These are phyloP conservation scores for Pao palembangensis DNA, from an alignment of 2,113 vertebrate genomes.

Conservation along the genomic window DNA sequence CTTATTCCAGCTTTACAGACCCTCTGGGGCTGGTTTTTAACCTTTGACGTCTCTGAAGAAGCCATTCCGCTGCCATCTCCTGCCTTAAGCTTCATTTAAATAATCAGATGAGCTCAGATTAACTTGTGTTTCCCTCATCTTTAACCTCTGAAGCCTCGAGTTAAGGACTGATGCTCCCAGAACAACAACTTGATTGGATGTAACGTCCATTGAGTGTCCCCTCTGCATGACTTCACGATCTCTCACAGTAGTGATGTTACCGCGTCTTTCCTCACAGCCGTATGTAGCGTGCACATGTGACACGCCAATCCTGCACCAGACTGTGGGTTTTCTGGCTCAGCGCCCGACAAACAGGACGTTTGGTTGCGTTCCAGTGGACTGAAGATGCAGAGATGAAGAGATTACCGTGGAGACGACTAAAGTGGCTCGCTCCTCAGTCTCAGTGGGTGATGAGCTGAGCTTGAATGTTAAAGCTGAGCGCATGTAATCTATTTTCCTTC, in stretches of 20 bases:
- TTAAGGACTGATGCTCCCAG: constrained; percentile 24
- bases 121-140: not conserved
- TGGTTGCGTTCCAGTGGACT: constrained; percentile 2
- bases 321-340: no score
- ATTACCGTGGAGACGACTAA: constrained; percentile 4
- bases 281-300: no score
- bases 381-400: constrained; percentile 12
- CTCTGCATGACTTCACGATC: constrained; percentile 18
- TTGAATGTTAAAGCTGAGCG: constrained; percentile 37
- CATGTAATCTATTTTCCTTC: constrained; percentile 21
- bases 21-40: not conserved
- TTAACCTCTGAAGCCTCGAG: constrained; percentile 6
- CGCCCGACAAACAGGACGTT: not conserved
- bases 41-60: not conserved
- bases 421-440: constrained; percentile 3
- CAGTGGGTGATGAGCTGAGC: constrained; percentile 1
- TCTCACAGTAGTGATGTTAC: not conserved
- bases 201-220: constrained; percentile 32
- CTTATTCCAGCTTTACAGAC: no score
- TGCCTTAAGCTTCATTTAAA: not conserved
- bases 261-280: no score
- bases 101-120: not conserved
- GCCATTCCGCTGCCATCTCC: not conserved
- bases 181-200: constrained; percentile 16
- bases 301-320: no score